Conservation (phyloP, 2,888 invertebrate species). For the Oasisia sp. region DNA sequence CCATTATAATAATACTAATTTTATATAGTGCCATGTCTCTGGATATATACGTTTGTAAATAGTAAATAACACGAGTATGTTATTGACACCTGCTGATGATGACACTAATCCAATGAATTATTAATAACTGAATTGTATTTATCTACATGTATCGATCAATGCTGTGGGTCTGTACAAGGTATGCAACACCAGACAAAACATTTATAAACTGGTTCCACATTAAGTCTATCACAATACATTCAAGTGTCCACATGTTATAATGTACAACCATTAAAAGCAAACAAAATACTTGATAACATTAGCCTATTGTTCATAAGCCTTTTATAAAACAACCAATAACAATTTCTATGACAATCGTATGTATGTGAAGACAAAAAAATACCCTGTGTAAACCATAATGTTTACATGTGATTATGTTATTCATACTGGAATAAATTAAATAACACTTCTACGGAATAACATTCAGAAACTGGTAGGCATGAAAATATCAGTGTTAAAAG, state of each 20-base stretch:
- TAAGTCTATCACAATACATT: neutral
- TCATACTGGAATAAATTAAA: neutral
- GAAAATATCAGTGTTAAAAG: too few relatives aligned
- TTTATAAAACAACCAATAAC: neutral
- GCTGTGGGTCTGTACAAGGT: neutral
- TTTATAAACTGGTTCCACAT: neutral
- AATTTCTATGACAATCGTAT: neutral
- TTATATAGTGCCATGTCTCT: too few relatives aligned
- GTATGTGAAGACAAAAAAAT: neutral
- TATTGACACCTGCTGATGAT: neutral
- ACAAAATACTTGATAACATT: too few relatives aligned
- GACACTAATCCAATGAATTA: neutral
- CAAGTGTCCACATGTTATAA: neutral
- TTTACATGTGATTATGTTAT: too few relatives aligned
- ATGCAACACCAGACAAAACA: neutral
- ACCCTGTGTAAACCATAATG: too few relatives aligned
- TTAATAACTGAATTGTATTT: too few relatives aligned
- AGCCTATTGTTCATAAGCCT: too few relatives aligned
- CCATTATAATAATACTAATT: too few relatives aligned
- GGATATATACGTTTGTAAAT: neutral
- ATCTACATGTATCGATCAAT: too few relatives aligned
- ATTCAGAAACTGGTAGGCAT: too few relatives aligned
- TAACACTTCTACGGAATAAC: too few relatives aligned
- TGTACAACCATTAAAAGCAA: neutral
- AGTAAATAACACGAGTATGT: neutral